Evolutionary conservation across 2,888 invertebrate species (phyloP).

Genomic region (Epistrophe grossulariae): DNA sequence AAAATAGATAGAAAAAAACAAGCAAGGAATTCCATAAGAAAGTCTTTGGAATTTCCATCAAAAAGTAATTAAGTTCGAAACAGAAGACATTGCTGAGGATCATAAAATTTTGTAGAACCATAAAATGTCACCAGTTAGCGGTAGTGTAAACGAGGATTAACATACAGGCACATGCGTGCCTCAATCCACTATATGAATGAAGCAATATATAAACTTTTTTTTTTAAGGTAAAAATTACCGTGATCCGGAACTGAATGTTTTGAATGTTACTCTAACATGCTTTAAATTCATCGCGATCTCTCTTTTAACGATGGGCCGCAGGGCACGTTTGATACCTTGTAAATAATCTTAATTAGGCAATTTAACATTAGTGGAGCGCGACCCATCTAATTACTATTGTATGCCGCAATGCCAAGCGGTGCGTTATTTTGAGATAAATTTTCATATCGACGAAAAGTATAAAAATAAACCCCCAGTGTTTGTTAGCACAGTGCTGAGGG

Average conservation of each 20-base stretch:
- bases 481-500: constrained; percentile 22
- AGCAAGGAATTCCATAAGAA: constrained; percentile 62
- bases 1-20: constrained; percentile 22
- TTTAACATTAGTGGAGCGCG: constrained; percentile 83
- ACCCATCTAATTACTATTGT: constrained; percentile 77
- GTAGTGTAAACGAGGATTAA: constrained; percentile 60
- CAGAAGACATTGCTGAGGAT: constrained; percentile 35
- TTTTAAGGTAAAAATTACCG: constrained; percentile 63
- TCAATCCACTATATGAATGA: neutral
- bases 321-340: constrained; percentile 78
- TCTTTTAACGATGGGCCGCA: constrained; percentile 67
- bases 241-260: constrained; percentile 66
- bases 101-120: constrained; percentile 66
- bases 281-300: constrained; percentile 27
- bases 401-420: constrained; percentile 13
- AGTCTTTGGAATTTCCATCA: constrained; percentile 50
- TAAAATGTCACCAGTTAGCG: constrained; percentile 70
- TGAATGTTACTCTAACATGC: constrained; percentile 39
- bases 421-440: constrained; percentile 67
- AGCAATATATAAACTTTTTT: neutral
- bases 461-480: constrained; percentile 52
- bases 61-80: constrained; percentile 34
- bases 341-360: constrained; percentile 83
- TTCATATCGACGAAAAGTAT: constrained; percentile 55
- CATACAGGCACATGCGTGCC: constrained; percentile 38